Percentiles rank a stretch among this genome's conserved stretches.
Evolutionary conservation across 2,888 invertebrate species (phyloP).

Genomic region (Pristionchus arcanus): DNA sequence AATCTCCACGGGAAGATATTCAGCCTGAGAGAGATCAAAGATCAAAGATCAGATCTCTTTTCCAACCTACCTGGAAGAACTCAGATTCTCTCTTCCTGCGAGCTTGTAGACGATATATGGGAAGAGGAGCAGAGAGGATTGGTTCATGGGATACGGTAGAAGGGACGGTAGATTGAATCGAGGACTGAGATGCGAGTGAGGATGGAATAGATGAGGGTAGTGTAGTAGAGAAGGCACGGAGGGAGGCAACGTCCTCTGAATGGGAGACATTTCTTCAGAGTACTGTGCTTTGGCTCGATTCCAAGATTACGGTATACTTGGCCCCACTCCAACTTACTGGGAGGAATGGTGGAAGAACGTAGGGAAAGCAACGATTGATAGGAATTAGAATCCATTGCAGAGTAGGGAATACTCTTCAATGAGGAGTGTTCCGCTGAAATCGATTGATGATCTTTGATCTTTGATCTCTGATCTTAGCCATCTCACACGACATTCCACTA

Average conservation of each 20-base stretch:
- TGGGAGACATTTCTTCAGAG: background rate
- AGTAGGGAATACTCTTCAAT: constrained; percentile 28
- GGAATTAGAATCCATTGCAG: constrained; percentile 2
- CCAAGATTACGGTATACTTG: background rate
- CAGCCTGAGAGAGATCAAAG: constrained; percentile 14
- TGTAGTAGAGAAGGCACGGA: constrained; percentile 31
- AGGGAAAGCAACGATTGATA: constrained; percentile 34
- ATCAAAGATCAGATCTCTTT: background rate
- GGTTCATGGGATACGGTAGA: constrained; percentile 3
- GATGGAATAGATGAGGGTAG: background rate
- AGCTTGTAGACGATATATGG: background rate
- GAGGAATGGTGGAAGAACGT: constrained; percentile 25
- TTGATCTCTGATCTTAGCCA: background rate
- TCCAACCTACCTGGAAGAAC: background rate
- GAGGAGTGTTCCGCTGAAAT: background rate
- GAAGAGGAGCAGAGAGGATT: background rate
- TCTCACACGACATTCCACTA: background rate
- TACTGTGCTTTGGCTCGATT: background rate
- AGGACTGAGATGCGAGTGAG: background rate
- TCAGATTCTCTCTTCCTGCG: constrained; percentile 15
- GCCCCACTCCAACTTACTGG: background rate
- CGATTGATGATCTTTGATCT: constrained; percentile 15
- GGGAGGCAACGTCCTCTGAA: background rate
- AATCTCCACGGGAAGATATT: constrained; percentile 27
- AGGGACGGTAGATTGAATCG: background rate